Base-by-base conservation (phyloP, 30 jellyfish, hydroid and myxozoan genomes). In the Chironex yamaguchii region DNA sequence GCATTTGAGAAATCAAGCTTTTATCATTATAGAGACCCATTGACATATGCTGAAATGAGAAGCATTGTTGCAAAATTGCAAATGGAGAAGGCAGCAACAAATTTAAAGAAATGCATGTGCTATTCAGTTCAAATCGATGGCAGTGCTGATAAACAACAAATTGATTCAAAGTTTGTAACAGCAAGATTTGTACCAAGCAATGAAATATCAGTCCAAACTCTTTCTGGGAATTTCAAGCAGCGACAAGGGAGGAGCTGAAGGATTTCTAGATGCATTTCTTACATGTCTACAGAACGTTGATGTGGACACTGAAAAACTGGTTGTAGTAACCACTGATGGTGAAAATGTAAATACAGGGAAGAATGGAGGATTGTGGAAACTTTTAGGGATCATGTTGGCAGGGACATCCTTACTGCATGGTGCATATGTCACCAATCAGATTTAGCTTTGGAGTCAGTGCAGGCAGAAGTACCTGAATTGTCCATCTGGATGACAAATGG, bases 391-490 rank as follows among this genome's bases (percentile, higher is more conserved):
- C 70, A 70, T 36, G 20, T 70, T 31, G 84, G 84, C 34, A 70
- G 84, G 84, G 78, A 80, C 49, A 80, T 80, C 51, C 30, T 82
- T 48, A 67, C 86, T 67, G 87, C 54, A 68, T 82, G 87, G 81
- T 79, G 90, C 49, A 71, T 63, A 29, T 79, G 82, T 33, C 87
- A 67, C 78, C 52, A 70, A 33, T 82, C 92, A 29, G 92, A 82
- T 51, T 48, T 82, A 35, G 91, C 91, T 24, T 48, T 80, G 83
- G 91, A 80, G 66, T 62, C 91, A 34, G 91, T 80, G 9, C 84
- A 80, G 73, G 35, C 90, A 17, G 26, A 54, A 21, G 54, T 62
- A 42, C 74, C 91, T 62, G 83, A 62, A 48, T 53, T 80, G 23
- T 34, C 84, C 49, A 50, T 35, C 84, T 65, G 75, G 83, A 80